Percentiles rank a stretch among this genome's conserved stretches.
Evolutionary conservation across 2,797 vertebrate species (phyloP).

Genomic region (Catostomus latipinnis): DNA sequence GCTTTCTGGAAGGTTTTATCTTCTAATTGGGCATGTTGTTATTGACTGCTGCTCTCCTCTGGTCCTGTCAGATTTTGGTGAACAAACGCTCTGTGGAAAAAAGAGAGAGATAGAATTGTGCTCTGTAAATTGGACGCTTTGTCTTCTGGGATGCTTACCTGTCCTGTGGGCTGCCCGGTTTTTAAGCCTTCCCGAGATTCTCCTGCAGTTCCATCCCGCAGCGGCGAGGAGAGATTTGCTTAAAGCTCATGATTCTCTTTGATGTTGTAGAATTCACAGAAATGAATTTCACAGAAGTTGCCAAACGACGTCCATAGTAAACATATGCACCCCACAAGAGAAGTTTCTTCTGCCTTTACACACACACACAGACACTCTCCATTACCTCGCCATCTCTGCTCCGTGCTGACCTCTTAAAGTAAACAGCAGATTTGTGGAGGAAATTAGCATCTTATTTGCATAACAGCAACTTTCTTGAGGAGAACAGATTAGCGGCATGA

Average conservation of each 20-base stretch:
- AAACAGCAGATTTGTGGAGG: conserved; percentile 74
- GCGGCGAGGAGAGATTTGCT: conserved; percentile 20
- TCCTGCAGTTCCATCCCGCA: conserved; percentile 3
- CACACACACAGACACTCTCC: neutral
- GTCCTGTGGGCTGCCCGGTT: neutral
- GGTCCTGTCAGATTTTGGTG: conserved; percentile 41
- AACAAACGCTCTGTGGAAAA: conserved; percentile 26
- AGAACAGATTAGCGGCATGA: conserved; percentile 69
- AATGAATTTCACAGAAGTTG: conserved; percentile 26
- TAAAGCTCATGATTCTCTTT: conserved; percentile 23
- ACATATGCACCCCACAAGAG: conserved; percentile 4
- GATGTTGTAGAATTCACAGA: conserved; percentile 21
- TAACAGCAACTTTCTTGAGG: conserved; percentile 74
- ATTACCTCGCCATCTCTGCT: neutral
- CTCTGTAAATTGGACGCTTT: conserved; percentile 4
- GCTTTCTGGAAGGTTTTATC: conserved; percentile 37
- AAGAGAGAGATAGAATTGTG: conserved; percentile 5
- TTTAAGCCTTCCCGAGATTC: conserved; percentile 21
- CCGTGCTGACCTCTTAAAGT: conserved; percentile 58
- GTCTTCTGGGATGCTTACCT: conserved; percentile 19
- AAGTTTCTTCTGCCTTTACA: neutral
- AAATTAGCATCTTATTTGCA: conserved; percentile 81
- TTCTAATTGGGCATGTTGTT: conserved; percentile 42
- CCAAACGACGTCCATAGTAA: conserved; percentile 27
- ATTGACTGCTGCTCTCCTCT: conserved; percentile 35